Evolutionary conservation across 2,797 vertebrate genomes (phyloP).

Genomic region (Syncerus caffer): DNA sequence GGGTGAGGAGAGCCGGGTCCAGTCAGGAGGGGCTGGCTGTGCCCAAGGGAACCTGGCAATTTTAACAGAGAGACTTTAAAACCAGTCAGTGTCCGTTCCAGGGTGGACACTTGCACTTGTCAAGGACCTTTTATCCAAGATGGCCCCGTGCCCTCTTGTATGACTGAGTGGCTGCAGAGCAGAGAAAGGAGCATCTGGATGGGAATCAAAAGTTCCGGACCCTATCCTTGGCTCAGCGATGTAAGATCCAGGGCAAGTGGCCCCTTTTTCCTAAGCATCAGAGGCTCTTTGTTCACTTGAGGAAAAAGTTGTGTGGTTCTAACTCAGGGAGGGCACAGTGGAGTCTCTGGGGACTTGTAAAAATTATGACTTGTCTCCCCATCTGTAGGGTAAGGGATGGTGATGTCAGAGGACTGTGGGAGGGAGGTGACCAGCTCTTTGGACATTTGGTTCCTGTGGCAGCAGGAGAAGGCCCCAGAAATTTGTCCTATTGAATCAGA

Average conservation of each 20-base stretch:
- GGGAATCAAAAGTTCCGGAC: neutral
- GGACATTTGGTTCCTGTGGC: neutral
- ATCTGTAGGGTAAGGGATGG: neutral
- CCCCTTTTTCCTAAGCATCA: neutral
- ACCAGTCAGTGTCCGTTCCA: neutral
- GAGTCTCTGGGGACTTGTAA: neutral
- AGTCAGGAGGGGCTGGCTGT: neutral
- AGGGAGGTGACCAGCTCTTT: neutral
- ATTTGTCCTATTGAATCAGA: neutral
- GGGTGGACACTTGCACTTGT: neutral
- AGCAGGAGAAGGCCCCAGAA: neutral
- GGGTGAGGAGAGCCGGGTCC: neutral
- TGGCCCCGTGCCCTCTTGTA: rapidly evolving
- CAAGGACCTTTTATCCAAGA: neutral
- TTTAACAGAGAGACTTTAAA: neutral
- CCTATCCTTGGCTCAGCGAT: neutral
- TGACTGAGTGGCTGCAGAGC: neutral
- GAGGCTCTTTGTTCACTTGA: neutral
- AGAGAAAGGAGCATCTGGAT: neutral
- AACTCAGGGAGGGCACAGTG: neutral
- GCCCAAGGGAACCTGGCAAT: neutral
- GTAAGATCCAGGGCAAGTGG: neutral
- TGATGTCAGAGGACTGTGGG: neutral
- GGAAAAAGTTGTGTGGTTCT: neutral
- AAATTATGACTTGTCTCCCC: neutral